Conservation (phyloP, 2,888 invertebrate genomes). For the Volucella zonaria region DNA sequence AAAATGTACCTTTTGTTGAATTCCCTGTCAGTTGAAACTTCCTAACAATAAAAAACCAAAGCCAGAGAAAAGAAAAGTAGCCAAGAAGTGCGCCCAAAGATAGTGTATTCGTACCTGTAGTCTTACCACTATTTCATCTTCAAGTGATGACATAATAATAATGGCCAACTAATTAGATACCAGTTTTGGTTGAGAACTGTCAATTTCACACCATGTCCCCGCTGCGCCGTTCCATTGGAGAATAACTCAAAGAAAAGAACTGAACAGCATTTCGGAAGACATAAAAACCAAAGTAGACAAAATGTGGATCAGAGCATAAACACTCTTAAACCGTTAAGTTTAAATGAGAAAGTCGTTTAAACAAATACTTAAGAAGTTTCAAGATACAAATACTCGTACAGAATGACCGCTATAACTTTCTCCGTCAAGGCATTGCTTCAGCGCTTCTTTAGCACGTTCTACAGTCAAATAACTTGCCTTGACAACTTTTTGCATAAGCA, state of each 20-base stretch:
- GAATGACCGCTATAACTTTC: no score
- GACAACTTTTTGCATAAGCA: no score
- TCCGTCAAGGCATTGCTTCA: no score
- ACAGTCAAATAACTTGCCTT: no score
- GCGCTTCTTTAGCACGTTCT: no score
- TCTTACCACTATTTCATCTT: constrained; percentile 14
- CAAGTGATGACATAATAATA: constrained; percentile 51
- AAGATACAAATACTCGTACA: no score
- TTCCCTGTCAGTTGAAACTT: no score
- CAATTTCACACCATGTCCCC: constrained; percentile 31
- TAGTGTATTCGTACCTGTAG: no score
- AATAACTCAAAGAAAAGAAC: constrained; percentile 2
- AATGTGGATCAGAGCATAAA: constrained; percentile 55
- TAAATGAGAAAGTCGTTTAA: constrained; percentile 61
- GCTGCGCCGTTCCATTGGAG: constrained; percentile 5
- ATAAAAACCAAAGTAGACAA: background rate
- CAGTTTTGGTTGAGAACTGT: constrained; percentile 37
- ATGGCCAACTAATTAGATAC: constrained; percentile 52
- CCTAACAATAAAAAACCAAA: no score
- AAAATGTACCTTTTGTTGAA: no score
- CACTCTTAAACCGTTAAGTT: constrained; percentile 39
- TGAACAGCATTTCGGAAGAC: background rate
- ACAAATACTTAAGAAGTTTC: constrained; percentile 34
- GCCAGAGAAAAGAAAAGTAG: no score
- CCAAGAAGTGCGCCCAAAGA: no score